phyloP scores from a whole-genome alignment of 2,797 vertebrate genomes.

The Oceanodroma leucorhoa region DNA sequence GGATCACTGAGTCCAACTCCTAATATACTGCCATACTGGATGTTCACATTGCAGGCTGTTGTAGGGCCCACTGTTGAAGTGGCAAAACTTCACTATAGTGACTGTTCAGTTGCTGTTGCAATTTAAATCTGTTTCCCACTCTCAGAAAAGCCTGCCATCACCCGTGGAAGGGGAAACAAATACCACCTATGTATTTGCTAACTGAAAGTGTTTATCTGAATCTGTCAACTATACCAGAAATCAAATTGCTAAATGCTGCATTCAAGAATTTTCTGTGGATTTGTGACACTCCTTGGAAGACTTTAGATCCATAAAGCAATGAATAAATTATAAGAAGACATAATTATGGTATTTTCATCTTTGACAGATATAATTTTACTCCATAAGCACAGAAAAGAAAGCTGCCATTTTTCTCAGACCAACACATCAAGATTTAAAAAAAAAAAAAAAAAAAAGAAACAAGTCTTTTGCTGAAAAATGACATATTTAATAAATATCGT shows the following conservation, averaged over 20 bases:
- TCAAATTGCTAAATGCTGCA: constrained; percentile 60
- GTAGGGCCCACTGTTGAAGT: background rate
- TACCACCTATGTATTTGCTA: background rate
- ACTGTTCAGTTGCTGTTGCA: background rate
- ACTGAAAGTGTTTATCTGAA: constrained; percentile 55
- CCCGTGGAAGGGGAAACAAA: background rate
- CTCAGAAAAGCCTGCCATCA: background rate
- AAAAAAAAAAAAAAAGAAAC: background rate
- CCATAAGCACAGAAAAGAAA: constrained; percentile 60
- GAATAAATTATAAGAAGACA: constrained; percentile 75
- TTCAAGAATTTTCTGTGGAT: constrained; percentile 66
- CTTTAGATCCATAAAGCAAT: constrained; percentile 73
- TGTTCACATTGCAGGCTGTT: background rate
- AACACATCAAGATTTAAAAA: background rate
- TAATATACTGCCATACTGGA: background rate
- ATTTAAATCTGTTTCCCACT: background rate
- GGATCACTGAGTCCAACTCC: background rate
- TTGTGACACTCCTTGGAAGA: constrained; percentile 66
- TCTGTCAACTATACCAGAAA: constrained; percentile 69
- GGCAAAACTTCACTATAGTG: background rate
- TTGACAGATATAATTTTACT: constrained; percentile 73
- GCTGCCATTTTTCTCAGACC: constrained; percentile 43
- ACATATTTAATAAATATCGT: constrained; percentile 69
- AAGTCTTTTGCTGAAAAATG: constrained; percentile 58
- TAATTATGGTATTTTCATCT: constrained; percentile 77